phyloP scores from a whole-genome alignment of 2,113 vertebrate genomes.

The Nothocercus nigrocapillus region DNA sequence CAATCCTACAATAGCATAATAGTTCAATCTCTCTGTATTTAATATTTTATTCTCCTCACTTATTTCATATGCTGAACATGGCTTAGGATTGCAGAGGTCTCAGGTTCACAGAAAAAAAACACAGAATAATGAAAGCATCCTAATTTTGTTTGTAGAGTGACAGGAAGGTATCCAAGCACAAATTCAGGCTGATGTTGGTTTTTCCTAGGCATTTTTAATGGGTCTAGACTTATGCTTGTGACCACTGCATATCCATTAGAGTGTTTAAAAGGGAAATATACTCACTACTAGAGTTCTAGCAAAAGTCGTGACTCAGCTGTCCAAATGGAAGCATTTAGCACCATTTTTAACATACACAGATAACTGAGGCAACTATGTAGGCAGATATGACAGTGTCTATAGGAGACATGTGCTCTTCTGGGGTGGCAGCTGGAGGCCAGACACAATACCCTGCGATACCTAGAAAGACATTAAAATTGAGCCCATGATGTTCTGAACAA shows the following conservation, averaged over 20 bases:
- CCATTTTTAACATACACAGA: background rate
- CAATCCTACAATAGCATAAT: background rate
- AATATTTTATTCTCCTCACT: background rate
- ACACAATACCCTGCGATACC: background rate
- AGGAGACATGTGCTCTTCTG: background rate
- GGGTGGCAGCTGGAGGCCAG: background rate
- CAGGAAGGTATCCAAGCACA: background rate
- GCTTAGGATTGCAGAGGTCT: background rate
- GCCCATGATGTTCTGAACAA: background rate
- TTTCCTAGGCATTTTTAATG: background rate
- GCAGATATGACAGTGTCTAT: background rate
- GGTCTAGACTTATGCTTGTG: background rate
- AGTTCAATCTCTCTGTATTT: background rate
- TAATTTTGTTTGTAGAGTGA: background rate
- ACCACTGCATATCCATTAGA: background rate
- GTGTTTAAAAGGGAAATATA: background rate
- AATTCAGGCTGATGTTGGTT: background rate
- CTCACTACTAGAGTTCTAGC: background rate
- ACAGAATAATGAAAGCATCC: background rate
- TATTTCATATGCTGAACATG: background rate
- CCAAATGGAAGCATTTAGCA: background rate
- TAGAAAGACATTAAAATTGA: background rate
- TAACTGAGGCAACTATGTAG: accelerated
- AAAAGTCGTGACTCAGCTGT: background rate
- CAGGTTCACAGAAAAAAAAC: background rate